A percentile compares a stretch with the other conserved stretches of the same genome.
phyloP scores from a whole-genome alignment of 2,888 invertebrate genomes.

The Patella ulyssiponensis region DNA sequence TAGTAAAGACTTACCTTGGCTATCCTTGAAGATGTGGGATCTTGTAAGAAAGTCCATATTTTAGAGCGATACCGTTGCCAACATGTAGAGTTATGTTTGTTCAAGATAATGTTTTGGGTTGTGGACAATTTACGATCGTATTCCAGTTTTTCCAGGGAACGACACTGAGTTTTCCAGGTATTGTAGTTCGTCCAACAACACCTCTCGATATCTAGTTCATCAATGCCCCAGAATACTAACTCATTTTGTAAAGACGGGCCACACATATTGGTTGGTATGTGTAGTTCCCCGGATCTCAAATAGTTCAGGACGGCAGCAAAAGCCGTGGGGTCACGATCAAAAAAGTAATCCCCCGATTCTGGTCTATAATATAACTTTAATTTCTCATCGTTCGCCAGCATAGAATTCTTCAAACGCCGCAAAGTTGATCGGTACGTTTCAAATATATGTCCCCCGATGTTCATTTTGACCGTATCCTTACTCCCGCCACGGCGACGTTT shows the following conservation, averaged over 20 bases:
- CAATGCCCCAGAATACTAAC: constrained; percentile 68
- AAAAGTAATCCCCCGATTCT: constrained; percentile 59
- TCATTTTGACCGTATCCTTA: constrained; percentile 56
- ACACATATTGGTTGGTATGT: constrained; percentile 65
- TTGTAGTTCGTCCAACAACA: constrained; percentile 70
- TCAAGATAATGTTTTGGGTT: constrained; percentile 52
- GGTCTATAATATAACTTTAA: constrained; percentile 55
- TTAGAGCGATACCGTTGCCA: constrained; percentile 52
- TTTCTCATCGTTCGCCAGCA: constrained; percentile 53
- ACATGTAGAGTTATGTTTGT: constrained; percentile 45
- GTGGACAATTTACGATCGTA: constrained; percentile 62
- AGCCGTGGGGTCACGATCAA: constrained; percentile 65
- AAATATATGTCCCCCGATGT: constrained; percentile 62
- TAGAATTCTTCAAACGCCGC: constrained; percentile 48
- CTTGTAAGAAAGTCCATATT: constrained; percentile 64
- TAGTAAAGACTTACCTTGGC: constrained; percentile 54
- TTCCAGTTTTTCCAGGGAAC: constrained; percentile 61
- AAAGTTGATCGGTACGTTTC: constrained; percentile 61
- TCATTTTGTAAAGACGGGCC: constrained; percentile 65
- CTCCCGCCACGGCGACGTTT: constrained; percentile 25
- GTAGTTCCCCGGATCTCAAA: constrained; percentile 65
- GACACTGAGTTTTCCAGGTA: constrained; percentile 65
- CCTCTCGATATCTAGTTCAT: constrained; percentile 65
- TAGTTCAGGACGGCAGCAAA: constrained; percentile 65
- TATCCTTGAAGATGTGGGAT: constrained; percentile 57